Conservation (phyloP, 1,140 invertebrate species). For the Drosophila murphyi region DNA sequence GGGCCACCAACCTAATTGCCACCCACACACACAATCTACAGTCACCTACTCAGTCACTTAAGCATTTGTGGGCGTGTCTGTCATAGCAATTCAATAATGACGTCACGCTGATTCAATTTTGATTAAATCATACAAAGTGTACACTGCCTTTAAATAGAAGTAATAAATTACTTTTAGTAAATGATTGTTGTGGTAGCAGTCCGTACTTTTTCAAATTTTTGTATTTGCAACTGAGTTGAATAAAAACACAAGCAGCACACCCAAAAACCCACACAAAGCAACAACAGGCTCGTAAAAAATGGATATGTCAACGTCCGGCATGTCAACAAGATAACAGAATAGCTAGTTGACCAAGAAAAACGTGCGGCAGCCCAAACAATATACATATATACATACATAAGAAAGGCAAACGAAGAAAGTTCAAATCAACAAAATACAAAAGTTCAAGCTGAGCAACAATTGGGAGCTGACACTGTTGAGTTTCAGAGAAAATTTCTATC, state of each 20-base stretch:
- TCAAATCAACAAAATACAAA: constrained; percentile 73
- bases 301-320: constrained; percentile 79
- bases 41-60: constrained; percentile 14
- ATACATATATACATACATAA: constrained; percentile 23
- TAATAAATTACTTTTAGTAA: constrained; percentile 68
- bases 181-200: constrained; percentile 52
- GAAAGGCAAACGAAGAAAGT: constrained; percentile 52
- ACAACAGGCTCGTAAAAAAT: constrained; percentile 72
- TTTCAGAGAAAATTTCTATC: neutral
- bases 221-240: constrained; percentile 36
- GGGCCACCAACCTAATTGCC: constrained; percentile 36
- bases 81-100: constrained; percentile 63
- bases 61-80: constrained; percentile 25
- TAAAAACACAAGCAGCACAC: constrained; percentile 17
- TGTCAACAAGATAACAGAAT: constrained; percentile 78
- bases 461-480: constrained; percentile 35
- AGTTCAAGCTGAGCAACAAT: constrained; percentile 58
- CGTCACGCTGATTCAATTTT: constrained; percentile 69
- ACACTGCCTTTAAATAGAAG: constrained; percentile 20
- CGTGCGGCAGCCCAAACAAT: constrained; percentile 29
- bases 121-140: neutral
- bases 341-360: constrained; percentile 21
- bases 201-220: constrained; percentile 41
- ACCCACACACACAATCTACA: constrained; percentile 18
- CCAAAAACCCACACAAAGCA: constrained; percentile 25